Percentiles rank a stretch among this genome's conserved stretches.
phyloP scores from a whole-genome alignment of 2,888 invertebrate genomes.

The Yponomeuta sedellus region DNA sequence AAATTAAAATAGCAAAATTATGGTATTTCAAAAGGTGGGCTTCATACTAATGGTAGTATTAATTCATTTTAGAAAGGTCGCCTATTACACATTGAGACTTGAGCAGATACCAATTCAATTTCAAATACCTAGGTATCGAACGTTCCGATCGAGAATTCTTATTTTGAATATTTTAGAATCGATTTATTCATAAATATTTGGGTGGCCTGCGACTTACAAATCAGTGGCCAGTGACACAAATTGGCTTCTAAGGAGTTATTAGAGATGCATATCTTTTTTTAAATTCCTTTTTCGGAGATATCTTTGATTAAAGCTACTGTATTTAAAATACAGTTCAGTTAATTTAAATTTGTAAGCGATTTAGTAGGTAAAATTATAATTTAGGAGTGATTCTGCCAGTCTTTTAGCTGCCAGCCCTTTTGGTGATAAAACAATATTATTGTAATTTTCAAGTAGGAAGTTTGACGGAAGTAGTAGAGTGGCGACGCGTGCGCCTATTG shows the following conservation, averaged over 20 bases:
- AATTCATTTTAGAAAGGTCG: too few species aligned
- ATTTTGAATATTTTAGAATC: conserved; percentile 46
- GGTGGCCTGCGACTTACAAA: conserved; percentile 29
- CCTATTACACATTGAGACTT: too few species aligned
- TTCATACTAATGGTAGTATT: too few species aligned
- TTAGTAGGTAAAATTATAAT: too few species aligned
- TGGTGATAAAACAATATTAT: too few species aligned
- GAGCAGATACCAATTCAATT: not conserved
- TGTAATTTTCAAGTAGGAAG: not conserved
- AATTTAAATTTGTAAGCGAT: too few species aligned
- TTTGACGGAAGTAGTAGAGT: not conserved
- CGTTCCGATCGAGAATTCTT: conserved; percentile 19
- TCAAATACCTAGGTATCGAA: conserved; percentile 20
- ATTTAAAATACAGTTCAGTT: too few species aligned
- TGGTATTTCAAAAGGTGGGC: too few species aligned
- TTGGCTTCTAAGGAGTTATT: conserved; percentile 7
- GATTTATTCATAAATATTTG: conserved; percentile 46
- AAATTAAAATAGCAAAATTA: too few species aligned
- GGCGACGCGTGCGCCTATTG: conserved; percentile 9
- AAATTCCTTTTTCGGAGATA: not conserved
- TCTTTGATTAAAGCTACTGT: too few species aligned
- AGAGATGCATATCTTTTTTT: not conserved
- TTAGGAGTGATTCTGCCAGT: too few species aligned
- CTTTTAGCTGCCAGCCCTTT: too few species aligned
- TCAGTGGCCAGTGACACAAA: conserved; percentile 11